Conservation (phyloP, 2,113 vertebrate genomes). For the Sphyrna mokarran region DNA sequence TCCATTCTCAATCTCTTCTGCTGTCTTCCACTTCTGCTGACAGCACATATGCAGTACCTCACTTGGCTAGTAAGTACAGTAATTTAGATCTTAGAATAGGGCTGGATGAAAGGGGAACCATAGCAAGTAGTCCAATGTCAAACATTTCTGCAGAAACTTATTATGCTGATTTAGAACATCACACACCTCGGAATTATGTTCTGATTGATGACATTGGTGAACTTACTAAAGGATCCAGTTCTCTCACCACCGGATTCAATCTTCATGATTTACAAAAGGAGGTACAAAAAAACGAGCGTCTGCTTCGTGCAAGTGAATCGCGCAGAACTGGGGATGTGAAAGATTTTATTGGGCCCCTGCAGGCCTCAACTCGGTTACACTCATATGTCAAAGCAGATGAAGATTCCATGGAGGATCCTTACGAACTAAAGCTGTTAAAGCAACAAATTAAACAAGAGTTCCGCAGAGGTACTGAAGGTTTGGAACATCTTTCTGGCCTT, state of each 20-base stretch:
- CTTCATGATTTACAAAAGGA: conserved; percentile 80
- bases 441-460: conserved; percentile 98
- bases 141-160: conserved; percentile 95
- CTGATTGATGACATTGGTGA: conserved; percentile 94
- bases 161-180: conserved; percentile 92
- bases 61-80: conserved; percentile 81
- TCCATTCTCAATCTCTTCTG: conserved; percentile 78
- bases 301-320: conserved; percentile 73
- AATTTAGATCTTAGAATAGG: conserved; percentile 86
- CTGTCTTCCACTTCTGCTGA: conserved; percentile 86
- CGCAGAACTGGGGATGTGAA: conserved; percentile 82
- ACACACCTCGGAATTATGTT: conserved; percentile 83
- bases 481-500: conserved; percentile 82
- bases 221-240: conserved; percentile 77
- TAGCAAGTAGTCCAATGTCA: conserved; percentile 92
- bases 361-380: conserved; percentile 73
- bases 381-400: conserved; percentile 88
- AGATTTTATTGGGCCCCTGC: conserved; percentile 81
- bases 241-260: conserved; percentile 71
- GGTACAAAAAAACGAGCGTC: conserved; percentile 80
- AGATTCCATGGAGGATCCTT: conserved; percentile 94
- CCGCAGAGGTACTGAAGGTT: conserved; percentile 79
- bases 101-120: conserved; percentile 83
- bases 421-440: conserved; percentile 91
- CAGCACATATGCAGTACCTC: conserved; percentile 73